Percentiles rank a stretch among this genome's conserved stretches.
Evolutionary conservation across 2,888 invertebrate species (phyloP).

Genomic region (Caenorhabditis becei): DNA sequence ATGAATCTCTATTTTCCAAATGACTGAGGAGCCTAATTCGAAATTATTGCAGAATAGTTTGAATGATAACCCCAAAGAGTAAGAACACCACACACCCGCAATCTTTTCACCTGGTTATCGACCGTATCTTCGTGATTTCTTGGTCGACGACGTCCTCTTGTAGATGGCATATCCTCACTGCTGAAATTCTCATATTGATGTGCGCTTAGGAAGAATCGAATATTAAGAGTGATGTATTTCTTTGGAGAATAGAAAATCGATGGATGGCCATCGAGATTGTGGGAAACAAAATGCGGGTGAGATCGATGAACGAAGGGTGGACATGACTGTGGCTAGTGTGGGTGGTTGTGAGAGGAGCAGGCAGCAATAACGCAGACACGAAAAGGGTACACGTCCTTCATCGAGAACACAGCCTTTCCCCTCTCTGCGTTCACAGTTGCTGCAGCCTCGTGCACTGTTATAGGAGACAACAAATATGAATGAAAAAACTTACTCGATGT

Average conservation of each 20-base stretch:
- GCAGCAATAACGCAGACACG: not conserved
- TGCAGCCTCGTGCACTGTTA: no score
- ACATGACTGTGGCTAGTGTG: not conserved
- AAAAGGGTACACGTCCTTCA: not conserved
- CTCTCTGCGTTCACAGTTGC: no score
- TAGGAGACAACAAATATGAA: not conserved
- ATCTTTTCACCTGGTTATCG: conserved; percentile 65
- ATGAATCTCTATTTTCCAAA: no score
- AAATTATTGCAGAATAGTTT: no score
- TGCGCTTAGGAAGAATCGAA: no score
- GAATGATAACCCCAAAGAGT: no score
- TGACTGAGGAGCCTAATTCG: no score
- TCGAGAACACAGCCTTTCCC: not conserved
- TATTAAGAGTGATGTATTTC: no score
- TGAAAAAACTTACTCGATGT: conserved; percentile 31
- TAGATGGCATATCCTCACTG: conserved; percentile 21
- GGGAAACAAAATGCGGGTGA: no score
- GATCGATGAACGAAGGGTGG: not conserved
- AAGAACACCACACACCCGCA: conserved; percentile 61
- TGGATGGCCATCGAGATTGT: no score
- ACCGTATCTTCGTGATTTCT: conserved; percentile 41
- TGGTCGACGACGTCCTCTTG: conserved; percentile 48
- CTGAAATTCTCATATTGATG: conserved; percentile 10
- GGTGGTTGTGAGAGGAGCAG: not conserved
- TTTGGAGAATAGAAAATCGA: no score